These are phyloP conservation scores for rat (Rattus norvegicus) DNA, from an alignment of 2,113 vertebrate genomes.

Conservation along the genomic window GRCr8 NC_086026.1:67893001-67893500, in stretches of 20 bases:
- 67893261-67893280: neutral
- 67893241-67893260: neutral
- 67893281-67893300: neutral
- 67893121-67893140: neutral
- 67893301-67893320: neutral
- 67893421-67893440: neutral
- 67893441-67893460: conserved; percentile 39
- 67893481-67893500: conserved; percentile 59
- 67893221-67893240: neutral
- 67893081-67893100: neutral
- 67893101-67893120: conserved; percentile 51
- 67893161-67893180: neutral
- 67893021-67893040: neutral
- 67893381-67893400: conserved; percentile 10
- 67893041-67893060: neutral
- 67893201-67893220: neutral
- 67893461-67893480: conserved; percentile 61
- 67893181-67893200: conserved; percentile 49
- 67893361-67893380: neutral
- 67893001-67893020: neutral
- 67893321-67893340: conserved; percentile 50
- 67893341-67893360: neutral
- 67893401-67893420: neutral
- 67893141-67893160: neutral
- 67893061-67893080: neutral